These are phyloP conservation scores for Hephaestus fuliginosus DNA, from an alignment of 2,797 vertebrate species.

Conservation along the genomic window DNA sequence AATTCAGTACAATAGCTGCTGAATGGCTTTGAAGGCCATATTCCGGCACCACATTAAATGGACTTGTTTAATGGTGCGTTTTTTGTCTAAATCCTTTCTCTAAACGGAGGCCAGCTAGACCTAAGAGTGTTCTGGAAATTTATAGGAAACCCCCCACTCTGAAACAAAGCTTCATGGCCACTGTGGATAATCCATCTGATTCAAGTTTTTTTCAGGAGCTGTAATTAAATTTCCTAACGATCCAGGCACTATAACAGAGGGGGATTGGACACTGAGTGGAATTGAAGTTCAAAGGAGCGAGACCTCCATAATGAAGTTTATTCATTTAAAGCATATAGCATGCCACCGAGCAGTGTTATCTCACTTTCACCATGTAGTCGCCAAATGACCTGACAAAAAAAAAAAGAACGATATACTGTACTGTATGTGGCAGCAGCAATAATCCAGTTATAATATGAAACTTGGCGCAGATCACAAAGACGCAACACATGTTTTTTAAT, in stretches of 20 bases:
- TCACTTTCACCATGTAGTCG: slow-evolving; percentile 54
- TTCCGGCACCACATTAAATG: slow-evolving; percentile 37
- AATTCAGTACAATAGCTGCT: slow-evolving; percentile 18
- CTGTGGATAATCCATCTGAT: slow-evolving; percentile 80
- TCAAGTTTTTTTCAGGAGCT: slow-evolving; percentile 69
- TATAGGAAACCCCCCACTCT: slow-evolving; percentile 43
- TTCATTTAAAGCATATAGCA: slow-evolving; percentile 71
- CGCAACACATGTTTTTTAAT: slow-evolving; percentile 81
- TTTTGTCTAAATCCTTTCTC: slow-evolving; percentile 43
- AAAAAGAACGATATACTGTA: slow-evolving; percentile 48
- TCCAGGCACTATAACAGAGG: slow-evolving; percentile 63
- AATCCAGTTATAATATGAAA: slow-evolving; percentile 70
- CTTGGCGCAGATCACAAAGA: slow-evolving; percentile 70
- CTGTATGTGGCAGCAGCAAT: slow-evolving; percentile 53
- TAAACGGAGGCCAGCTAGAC: slow-evolving; percentile 46
- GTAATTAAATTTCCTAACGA: slow-evolving; percentile 84
- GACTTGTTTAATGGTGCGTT: slow-evolving; percentile 51
- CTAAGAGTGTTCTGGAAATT: slow-evolving; percentile 53
- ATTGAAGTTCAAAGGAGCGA: slow-evolving; percentile 80
- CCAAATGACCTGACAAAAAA: slow-evolving; percentile 64
- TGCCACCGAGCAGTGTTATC: slow-evolving; percentile 49
- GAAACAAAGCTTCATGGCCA: slow-evolving; percentile 55
- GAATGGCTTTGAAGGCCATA: slow-evolving; percentile 35
- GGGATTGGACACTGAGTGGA: slow-evolving; percentile 67
- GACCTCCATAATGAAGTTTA: slow-evolving; percentile 79